Conservation (phyloP, 2,113 vertebrate genomes). For the Oncorhynchus tshawytscha region DNA sequence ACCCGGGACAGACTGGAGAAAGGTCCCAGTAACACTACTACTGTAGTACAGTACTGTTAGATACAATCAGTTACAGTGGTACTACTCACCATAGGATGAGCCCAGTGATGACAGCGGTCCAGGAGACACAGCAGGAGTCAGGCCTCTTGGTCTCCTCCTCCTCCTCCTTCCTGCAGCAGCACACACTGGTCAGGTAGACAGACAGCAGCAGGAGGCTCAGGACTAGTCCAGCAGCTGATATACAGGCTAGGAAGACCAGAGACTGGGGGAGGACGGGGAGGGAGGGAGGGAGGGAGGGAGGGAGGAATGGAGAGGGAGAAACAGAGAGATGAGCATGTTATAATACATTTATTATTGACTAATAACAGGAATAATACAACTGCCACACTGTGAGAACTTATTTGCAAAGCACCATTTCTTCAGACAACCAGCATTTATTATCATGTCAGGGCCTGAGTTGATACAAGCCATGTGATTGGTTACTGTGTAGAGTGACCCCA, state of each 20-base stretch:
- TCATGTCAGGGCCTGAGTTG: neutral
- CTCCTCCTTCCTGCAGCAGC: slow-evolving; percentile 75
- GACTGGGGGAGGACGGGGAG: slow-evolving; percentile 68
- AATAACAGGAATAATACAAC: no score
- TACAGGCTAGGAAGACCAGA: slow-evolving; percentile 81
- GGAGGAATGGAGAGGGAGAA: neutral
- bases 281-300: neutral
- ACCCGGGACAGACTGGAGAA: no score
- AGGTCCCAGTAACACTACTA: no score
- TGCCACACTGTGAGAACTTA: no score
- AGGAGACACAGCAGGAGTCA: slow-evolving; percentile 82
- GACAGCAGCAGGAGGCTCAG: slow-evolving; percentile 83
- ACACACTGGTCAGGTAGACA: slow-evolving; percentile 79
- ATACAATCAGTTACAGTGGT: no score
- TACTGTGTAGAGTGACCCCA: slow-evolving; percentile 3
- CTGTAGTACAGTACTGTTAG: no score
- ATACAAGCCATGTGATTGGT: neutral
- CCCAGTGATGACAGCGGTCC: slow-evolving; percentile 81
- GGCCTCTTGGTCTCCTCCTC: slow-evolving; percentile 78
- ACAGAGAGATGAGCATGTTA: neutral
- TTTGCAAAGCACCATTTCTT: no score
- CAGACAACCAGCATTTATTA: no score
- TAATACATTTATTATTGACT: no score
- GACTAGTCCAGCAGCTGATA: slow-evolving; percentile 79
- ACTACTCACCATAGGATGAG: slow-evolving; percentile 69